A percentile compares a stretch with the other conserved stretches of the same genome.
These are phyloP conservation scores for Piscicola geometra DNA, from an alignment of 2,888 invertebrate genomes.

Conservation along the genomic window DNA sequence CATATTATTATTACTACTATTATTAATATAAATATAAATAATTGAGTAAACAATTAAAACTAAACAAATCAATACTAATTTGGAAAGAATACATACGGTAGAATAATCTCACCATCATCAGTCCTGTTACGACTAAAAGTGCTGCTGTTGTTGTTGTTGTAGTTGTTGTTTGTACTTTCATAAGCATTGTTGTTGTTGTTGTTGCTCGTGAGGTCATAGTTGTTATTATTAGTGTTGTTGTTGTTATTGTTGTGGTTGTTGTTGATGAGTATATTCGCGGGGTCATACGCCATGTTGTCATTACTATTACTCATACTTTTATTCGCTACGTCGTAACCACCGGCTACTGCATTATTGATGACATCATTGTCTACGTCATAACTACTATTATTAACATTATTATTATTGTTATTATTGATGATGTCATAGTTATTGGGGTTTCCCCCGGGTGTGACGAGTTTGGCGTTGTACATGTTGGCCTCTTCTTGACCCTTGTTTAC, in stretches of 20 bases:
- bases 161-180: neutral
- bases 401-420: slow-evolving; percentile 7
- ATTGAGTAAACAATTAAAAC: no score
- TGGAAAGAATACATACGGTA: no score
- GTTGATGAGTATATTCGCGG: no score
- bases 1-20: no score
- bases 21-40: no score
- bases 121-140: neutral
- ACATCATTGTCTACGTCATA: neutral
- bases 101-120: neutral
- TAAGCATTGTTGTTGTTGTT: neutral
- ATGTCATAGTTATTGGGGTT: neutral
- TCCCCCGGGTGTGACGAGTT: slow-evolving; percentile 59
- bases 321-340: neutral
- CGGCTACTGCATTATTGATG: neutral
- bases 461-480: slow-evolving; percentile 95
- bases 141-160: slow-evolving; percentile 5
- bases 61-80: no score
- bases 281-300: no score
- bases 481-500: slow-evolving; percentile 98
- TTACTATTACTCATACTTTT: neutral
- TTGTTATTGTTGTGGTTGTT: neutral
- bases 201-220: neutral
- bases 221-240: neutral
- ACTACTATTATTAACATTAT: neutral